A percentile compares a stretch with the other conserved stretches of the same genome.
Conservation (phyloP, 2,113 vertebrate species). For the Suricata suricatta region DNA sequence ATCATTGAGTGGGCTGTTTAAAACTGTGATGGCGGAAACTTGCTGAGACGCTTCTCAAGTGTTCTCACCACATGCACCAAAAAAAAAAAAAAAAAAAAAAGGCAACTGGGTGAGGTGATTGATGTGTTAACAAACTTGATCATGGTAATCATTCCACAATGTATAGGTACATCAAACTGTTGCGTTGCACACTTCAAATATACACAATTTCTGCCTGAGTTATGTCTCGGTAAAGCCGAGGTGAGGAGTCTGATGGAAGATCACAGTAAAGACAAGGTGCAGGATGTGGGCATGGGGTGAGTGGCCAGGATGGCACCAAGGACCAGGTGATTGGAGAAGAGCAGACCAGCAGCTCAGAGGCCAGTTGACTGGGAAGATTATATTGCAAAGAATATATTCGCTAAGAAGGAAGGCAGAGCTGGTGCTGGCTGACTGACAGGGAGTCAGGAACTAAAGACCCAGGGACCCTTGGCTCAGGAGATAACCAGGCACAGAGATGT, state of each 20-base stretch:
- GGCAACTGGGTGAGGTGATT: neutral
- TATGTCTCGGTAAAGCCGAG: neutral
- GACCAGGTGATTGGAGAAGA: neutral
- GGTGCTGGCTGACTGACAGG: neutral
- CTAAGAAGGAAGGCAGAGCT: neutral
- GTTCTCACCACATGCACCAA: neutral
- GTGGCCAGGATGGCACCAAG: neutral
- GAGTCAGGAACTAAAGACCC: neutral
- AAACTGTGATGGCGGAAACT: neutral
- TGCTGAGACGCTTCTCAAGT: neutral
- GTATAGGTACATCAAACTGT: neutral
- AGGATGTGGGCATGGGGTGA: neutral
- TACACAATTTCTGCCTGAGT: neutral
- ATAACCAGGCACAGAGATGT: neutral
- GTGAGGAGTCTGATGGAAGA: neutral
- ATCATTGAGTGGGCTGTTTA: neutral
- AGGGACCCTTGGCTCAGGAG: neutral
- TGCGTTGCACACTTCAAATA: neutral
- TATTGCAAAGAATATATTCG: neutral
- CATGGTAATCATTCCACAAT: neutral
- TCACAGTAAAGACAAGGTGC: neutral
- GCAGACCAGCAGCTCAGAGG: neutral
- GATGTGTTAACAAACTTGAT: neutral
- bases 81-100: neutral
- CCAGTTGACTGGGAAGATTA: neutral